These are phyloP conservation scores for Drosophila santomea DNA, from an alignment of 1,140 invertebrate genomes.

Conservation along the genomic window DNA sequence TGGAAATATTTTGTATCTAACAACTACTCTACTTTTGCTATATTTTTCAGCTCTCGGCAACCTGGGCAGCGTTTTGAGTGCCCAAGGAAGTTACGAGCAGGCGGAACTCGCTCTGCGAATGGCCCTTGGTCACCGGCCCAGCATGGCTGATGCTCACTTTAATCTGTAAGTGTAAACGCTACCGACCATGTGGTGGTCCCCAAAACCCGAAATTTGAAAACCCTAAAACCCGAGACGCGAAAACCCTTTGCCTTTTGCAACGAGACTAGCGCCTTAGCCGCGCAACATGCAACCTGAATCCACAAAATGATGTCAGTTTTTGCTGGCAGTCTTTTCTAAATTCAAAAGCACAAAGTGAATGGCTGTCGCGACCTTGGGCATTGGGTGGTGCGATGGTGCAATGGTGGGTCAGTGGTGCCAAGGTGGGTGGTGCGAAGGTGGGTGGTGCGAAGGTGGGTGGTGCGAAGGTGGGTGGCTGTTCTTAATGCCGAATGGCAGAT, in stretches of 20 bases:
- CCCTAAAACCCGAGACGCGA: slow-evolving; percentile 10
- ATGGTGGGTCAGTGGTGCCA: slow-evolving; percentile 1
- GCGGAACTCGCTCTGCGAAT: slow-evolving; percentile 94
- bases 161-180: slow-evolving; percentile 96
- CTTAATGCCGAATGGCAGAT: slow-evolving; percentile 69
- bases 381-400: slow-evolving; percentile 3
- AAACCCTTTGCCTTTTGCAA: slow-evolving; percentile 48
- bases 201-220: not conserved
- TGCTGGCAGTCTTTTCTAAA: slow-evolving; percentile 74
- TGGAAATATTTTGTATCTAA: no score
- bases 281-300: slow-evolving; percentile 52
- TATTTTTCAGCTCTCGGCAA: slow-evolving; percentile 94
- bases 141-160: slow-evolving; percentile 98
- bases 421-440: not conserved
- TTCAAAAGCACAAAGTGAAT: slow-evolving; percentile 82
- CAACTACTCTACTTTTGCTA: no score
- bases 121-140: slow-evolving; percentile 93
- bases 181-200: slow-evolving; percentile 41
- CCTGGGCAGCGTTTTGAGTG: slow-evolving; percentile 95
- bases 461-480: not conserved
- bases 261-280: slow-evolving; percentile 50
- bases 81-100: slow-evolving; percentile 92
- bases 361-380: slow-evolving; percentile 71
- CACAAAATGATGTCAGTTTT: slow-evolving; percentile 74
- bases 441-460: not conserved